Percentiles rank a stretch among this genome's conserved stretches.
These are phyloP conservation scores for Andrena praecox DNA, from an alignment of 2,888 invertebrate species.

Conservation along the genomic window DNA sequence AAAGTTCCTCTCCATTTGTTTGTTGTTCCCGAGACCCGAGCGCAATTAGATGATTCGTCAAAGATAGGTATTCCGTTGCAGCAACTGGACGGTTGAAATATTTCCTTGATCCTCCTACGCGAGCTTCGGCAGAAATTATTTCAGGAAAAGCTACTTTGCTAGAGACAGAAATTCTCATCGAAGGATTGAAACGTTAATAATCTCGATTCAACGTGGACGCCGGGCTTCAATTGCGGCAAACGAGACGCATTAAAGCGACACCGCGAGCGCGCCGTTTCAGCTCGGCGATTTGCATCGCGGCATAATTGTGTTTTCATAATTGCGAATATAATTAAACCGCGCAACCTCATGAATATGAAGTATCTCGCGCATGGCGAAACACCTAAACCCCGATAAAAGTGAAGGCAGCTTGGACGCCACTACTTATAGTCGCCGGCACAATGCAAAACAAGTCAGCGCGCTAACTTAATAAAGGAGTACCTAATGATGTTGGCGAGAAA, in stretches of 20 bases:
- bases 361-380: conserved; percentile 10
- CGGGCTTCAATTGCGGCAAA: not conserved
- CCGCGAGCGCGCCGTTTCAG: not conserved
- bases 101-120: not conserved
- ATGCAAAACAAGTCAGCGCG: not conserved
- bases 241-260: not conserved
- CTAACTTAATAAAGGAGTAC: not conserved
- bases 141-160: not conserved
- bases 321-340: conserved; percentile 20
- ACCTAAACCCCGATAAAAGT: not conserved
- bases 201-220: not conserved
- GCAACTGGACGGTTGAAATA: not conserved
- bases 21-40: not conserved
- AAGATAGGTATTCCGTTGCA: not conserved
- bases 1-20: not conserved
- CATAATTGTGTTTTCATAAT: conserved; percentile 23
- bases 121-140: not conserved
- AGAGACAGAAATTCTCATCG: not conserved
- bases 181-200: not conserved
- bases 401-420: conserved; percentile 2
- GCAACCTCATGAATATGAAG: conserved; percentile 17
- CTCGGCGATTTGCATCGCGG: conserved; percentile 20
- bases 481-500: not conserved
- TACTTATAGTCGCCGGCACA: not conserved
- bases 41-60: not conserved